Evolutionary conservation across 2,888 invertebrate genomes (phyloP).

Genomic region (Andrena bucephala): DNA sequence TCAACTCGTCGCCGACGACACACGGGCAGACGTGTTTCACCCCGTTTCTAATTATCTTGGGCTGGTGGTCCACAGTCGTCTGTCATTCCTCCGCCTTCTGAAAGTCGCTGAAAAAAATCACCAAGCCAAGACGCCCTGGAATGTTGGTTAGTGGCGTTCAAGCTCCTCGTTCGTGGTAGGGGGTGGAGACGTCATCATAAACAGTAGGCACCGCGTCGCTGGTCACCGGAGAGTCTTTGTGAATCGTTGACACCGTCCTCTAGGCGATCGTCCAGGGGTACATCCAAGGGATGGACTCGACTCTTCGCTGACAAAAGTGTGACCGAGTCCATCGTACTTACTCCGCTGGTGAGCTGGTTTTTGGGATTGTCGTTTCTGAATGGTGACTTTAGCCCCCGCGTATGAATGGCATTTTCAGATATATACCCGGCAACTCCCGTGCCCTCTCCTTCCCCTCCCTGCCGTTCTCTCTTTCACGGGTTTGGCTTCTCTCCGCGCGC

Average conservation of each 20-base stretch:
- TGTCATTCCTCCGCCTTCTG: too few relatives aligned
- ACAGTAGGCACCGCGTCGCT: not conserved
- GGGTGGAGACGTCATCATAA: not conserved
- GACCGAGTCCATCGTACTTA: constrained; percentile 62
- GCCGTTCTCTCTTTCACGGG: constrained; percentile 47
- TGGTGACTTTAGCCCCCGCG: constrained; percentile 70
- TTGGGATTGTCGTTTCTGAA: constrained; percentile 69
- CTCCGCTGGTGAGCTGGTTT: constrained; percentile 60
- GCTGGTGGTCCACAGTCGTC: not conserved
- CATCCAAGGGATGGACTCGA: constrained; percentile 44
- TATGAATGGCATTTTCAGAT: constrained; percentile 73
- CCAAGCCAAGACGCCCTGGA: not conserved
- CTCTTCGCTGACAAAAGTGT: constrained; percentile 49
- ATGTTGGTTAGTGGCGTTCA: not conserved
- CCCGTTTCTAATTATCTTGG: not conserved
- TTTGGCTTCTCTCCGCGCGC: constrained; percentile 64
- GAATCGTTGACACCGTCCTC: constrained; percentile 22
- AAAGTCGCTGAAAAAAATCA: too few relatives aligned
- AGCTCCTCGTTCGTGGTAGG: not conserved
- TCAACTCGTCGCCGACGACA: constrained; percentile 6
- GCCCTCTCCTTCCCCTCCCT: constrained; percentile 20
- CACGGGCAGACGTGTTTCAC: not conserved
- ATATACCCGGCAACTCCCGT: constrained; percentile 40
- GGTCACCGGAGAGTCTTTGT: not conserved
- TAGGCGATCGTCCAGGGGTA: constrained; percentile 27